phyloP scores from a whole-genome alignment of 2,113 vertebrate genomes.

The Menura novaehollandiae region DNA sequence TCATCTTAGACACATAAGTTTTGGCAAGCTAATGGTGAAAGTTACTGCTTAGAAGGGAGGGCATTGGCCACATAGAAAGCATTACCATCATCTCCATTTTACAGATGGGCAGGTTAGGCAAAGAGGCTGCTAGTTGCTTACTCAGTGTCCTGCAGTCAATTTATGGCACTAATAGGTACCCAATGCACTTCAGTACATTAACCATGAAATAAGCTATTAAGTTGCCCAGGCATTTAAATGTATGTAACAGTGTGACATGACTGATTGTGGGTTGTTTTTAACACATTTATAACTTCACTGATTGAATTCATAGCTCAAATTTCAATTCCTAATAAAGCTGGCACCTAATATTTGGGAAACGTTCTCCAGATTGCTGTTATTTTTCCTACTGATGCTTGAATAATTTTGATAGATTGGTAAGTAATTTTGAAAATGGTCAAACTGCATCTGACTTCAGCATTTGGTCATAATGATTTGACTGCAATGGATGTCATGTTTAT shows the following conservation, averaged over 20 bases:
- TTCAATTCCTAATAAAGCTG: neutral
- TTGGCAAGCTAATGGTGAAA: neutral
- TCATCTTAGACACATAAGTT: fast-evolving
- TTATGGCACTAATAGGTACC: neutral
- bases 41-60: neutral
- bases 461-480: conserved; percentile 21
- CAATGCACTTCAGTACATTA: neutral
- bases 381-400: neutral
- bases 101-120: neutral
- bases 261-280: neutral
- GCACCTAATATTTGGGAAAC: neutral
- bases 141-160: neutral
- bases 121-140: neutral
- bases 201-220: neutral
- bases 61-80: fast-evolving
- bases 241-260: neutral
- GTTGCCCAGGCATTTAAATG: neutral
- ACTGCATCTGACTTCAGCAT: conserved; percentile 4
- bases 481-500: conserved; percentile 13
- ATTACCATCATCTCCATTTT: neutral
- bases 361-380: neutral
- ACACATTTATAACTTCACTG: neutral
- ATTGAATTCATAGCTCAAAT: neutral
- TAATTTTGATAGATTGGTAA: conserved; percentile 23
- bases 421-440: conserved; percentile 10